Evolutionary conservation across 2,888 invertebrate species (phyloP).

Genomic region (Phengaris alcon): DNA sequence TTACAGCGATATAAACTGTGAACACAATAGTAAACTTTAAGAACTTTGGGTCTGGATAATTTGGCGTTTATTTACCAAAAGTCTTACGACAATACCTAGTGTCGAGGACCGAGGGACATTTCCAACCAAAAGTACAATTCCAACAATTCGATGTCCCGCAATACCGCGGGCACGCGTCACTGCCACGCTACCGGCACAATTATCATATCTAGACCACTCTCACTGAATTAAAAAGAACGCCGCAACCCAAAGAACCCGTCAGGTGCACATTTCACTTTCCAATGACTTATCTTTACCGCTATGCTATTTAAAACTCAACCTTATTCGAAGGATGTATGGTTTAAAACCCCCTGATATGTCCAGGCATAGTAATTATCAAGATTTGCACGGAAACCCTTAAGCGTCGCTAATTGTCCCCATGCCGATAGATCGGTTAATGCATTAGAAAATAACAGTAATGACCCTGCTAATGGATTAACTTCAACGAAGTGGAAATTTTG

Average conservation of each 20-base stretch:
- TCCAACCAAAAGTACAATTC: conserved; percentile 32
- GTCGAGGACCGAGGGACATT: too few species aligned
- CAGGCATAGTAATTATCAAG: conserved; percentile 65
- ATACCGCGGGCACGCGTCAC: conserved; percentile 56
- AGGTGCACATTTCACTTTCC: conserved; percentile 79
- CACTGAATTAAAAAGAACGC: conserved; percentile 75
- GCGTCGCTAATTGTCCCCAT: conserved; percentile 65
- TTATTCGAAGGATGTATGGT: conserved; percentile 44
- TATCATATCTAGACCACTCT: conserved; percentile 77
- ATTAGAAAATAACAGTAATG: conserved; percentile 38
- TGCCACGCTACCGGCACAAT: conserved; percentile 71
- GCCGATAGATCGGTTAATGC: conserved; percentile 54
- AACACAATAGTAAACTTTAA: too few species aligned
- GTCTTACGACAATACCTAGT: too few species aligned
- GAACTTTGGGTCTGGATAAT: too few species aligned
- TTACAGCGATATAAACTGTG: too few species aligned
- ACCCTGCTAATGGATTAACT: conserved; percentile 19
- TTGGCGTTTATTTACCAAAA: too few species aligned
- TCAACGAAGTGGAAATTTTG: conserved; percentile 10
- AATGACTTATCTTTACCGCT: conserved; percentile 61
- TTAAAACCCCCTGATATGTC: conserved; percentile 38
- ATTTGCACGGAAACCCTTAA: conserved; percentile 72
- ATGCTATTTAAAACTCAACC: conserved; percentile 49
- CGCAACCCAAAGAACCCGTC: conserved; percentile 74
- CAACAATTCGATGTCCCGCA: conserved; percentile 38